Evolutionary conservation across 92 coral and sea anemone genomes (phyloP), one percentile per base, ranked within the genome.

Genomic region (Meandrina meandrites): DNA sequence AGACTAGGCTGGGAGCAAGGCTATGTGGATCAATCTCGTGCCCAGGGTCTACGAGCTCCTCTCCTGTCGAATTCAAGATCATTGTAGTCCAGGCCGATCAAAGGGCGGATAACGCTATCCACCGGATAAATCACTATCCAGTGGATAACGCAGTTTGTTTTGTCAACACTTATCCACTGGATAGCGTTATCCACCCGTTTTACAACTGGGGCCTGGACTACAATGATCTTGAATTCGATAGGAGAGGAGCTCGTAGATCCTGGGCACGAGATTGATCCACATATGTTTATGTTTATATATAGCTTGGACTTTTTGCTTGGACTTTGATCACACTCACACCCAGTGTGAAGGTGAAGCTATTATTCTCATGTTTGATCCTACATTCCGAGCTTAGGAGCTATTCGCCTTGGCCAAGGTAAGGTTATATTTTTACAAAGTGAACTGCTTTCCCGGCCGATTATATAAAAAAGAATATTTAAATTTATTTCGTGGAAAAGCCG

Each of bases 271-370:
- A 28, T 66, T 40, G 56, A 68, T 67, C 76, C 31, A 0, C 0
- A 17, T 1, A 66, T 24, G 31, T 21, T 60, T 60, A 24, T 0
- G 1, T n/a, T 1, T 60, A 24, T 21, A 58, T 37, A 6, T 72
- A 0, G n/a, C n/a, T n/a, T n/a, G n/a, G n/a, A n/a, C n/a, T n/a
- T n/a, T n/a, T n/a, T n/a, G 15, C 78, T 73, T 19, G 85, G 85
- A 81, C 85, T 81, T 81, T 81, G 85, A 69, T 68, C 78, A 37
- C 78, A 16, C 27, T 18, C 27, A 71, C 6, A 24, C 40, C 37
- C 74, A 67, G 57, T 15, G 70, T 19, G 2, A 81, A 68, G 62
- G 76, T 13, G 85, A 47, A 56, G 85, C 62, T 35, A 48, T 47
- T 57, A 16, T 40, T 66, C n/a, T 42, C 1, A 30, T 62, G 36